phyloP scores from a whole-genome alignment of 2,888 invertebrate species.

The Heliconius cydno region DNA sequence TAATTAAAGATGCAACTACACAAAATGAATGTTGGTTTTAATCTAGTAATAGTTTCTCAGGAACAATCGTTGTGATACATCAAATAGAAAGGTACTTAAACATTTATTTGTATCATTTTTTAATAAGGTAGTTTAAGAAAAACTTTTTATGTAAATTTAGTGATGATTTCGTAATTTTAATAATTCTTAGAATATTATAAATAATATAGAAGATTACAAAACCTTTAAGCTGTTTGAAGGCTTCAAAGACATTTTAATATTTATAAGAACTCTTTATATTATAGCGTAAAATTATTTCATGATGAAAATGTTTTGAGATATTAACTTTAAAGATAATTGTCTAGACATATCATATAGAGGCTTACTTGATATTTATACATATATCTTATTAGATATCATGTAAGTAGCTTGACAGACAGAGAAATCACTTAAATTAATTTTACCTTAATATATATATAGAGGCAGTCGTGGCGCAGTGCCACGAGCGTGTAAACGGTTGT shows the following conservation, averaged over 20 bases:
- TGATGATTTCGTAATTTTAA: neutral
- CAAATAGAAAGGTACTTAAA: conserved; percentile 4
- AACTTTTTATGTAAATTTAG: neutral
- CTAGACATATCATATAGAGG: neutral
- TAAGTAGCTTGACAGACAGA: too few relatives aligned
- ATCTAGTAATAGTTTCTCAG: conserved; percentile 46
- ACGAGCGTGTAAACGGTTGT: too few relatives aligned
- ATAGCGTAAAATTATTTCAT: neutral
- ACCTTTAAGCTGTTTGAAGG: neutral
- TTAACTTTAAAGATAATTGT: neutral
- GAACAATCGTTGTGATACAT: conserved; percentile 27
- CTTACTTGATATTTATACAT: neutral
- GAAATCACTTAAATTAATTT: too few relatives aligned
- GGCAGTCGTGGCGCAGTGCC: too few relatives aligned
- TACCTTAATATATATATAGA: too few relatives aligned
- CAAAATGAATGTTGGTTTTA: conserved; percentile 48
- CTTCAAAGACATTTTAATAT: neutral
- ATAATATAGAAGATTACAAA: neutral
- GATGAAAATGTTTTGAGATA: neutral
- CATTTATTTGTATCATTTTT: neutral
- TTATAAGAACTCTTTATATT: neutral
- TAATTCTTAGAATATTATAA: neutral
- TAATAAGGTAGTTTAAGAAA: neutral
- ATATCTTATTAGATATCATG: neutral
- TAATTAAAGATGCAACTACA: conserved; percentile 52